Conservation (phyloP, 1,140 invertebrate species). For the Leptoteleia sp. region DNA sequence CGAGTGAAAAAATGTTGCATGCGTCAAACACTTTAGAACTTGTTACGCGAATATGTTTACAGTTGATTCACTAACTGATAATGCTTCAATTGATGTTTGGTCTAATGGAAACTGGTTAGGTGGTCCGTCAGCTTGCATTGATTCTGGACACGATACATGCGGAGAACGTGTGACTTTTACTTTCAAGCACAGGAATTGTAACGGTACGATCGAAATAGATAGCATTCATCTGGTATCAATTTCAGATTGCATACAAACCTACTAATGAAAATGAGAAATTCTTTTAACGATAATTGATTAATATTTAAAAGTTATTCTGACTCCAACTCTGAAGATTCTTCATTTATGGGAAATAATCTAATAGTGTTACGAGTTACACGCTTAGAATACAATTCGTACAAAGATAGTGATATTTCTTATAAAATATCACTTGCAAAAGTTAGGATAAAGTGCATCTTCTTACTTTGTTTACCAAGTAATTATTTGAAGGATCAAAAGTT, state of each 20-base stretch:
- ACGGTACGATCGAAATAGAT: conserved; percentile 51
- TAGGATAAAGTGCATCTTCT: no score
- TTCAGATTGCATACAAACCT: conserved; percentile 19
- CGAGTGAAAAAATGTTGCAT: conserved; percentile 27
- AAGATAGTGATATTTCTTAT: no score
- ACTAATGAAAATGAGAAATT: conserved; percentile 21
- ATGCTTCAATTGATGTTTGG: conserved; percentile 63
- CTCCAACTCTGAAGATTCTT: no score
- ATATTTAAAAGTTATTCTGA: no score
- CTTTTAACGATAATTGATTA: conserved; percentile 7
- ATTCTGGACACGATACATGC: conserved; percentile 42
- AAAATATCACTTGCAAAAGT: no score
- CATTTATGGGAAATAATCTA: no score
- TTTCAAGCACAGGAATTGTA: conserved; percentile 48
- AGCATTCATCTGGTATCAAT: conserved; percentile 36
- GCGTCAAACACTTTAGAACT: conserved; percentile 51
- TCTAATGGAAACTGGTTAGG: conserved; percentile 62
- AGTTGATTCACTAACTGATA: conserved; percentile 49
- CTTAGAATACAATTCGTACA: no score
- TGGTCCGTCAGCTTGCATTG: conserved; percentile 56
- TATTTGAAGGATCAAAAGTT: no score
- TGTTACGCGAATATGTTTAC: conserved; percentile 55
- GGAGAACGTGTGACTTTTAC: conserved; percentile 62
- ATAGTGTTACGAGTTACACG: no score
- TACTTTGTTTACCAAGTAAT: no score